Conservation (phyloP, 2,113 vertebrate species). For the Psammodynastes pulverulentus region DNA sequence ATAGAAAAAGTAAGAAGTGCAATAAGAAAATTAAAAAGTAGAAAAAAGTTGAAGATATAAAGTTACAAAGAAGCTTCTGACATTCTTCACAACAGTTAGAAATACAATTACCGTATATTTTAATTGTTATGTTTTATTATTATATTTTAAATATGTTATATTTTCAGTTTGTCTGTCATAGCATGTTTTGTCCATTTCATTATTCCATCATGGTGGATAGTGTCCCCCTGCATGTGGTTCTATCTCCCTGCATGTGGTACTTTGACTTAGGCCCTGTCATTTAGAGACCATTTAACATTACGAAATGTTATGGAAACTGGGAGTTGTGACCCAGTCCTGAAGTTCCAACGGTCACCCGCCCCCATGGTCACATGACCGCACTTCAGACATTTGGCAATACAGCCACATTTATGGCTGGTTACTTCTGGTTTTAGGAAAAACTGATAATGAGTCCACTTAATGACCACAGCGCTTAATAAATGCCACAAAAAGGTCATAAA, state of each 20-base stretch:
- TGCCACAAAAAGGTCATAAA: neutral
- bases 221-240: no score
- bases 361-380: no score
- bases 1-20: neutral
- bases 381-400: neutral
- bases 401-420: neutral
- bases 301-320: neutral
- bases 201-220: neutral
- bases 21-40: neutral
- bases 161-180: neutral
- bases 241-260: neutral
- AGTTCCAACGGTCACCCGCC: neutral
- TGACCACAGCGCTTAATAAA: neutral
- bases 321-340: neutral
- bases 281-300: neutral
- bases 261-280: neutral
- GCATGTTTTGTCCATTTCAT: neutral
- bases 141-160: neutral
- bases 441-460: neutral
- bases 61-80: neutral
- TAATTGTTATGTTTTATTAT: neutral
- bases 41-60: neutral
- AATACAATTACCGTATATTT: neutral
- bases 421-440: neutral
- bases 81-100: neutral